These are phyloP conservation scores for Aphrophora alni DNA, from an alignment of 2,888 invertebrate species.

Conservation along the genomic window DNA sequence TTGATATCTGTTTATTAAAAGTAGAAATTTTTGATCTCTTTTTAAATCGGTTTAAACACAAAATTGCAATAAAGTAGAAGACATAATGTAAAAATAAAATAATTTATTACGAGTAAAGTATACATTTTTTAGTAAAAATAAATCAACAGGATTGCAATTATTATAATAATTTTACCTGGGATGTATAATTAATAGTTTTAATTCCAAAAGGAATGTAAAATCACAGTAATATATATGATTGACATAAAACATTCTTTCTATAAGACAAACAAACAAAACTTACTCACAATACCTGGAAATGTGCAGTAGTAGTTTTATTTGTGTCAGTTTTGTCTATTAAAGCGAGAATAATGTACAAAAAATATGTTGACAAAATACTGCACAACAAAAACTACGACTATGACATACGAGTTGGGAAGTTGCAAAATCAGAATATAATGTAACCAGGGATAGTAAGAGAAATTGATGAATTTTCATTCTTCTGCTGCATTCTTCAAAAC, in stretches of 20 bases:
- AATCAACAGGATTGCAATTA: neutral
- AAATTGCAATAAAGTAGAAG: neutral
- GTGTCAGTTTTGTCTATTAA: neutral
- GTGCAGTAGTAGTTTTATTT: neutral
- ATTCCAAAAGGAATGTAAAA: neutral
- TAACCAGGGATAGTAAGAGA: neutral
- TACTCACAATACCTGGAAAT: neutral
- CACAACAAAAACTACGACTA: neutral
- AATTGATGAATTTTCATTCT: neutral
- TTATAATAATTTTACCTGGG: neutral
- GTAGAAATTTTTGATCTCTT: no score
- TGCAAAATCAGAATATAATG: neutral
- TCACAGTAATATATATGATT: neutral
- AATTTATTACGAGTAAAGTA: neutral
- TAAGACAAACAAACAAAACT: neutral
- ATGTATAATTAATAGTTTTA: neutral
- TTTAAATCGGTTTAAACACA: no score
- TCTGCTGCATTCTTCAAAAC: conserved; percentile 1
- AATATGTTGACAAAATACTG: neutral
- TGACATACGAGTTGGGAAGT: neutral
- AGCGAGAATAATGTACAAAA: neutral
- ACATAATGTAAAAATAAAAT: neutral
- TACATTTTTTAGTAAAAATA: neutral
- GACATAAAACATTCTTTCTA: neutral
- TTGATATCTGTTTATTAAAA: no score